Evolutionary conservation across 2,113 vertebrate genomes (phyloP).

Genomic region (Vidua macroura): DNA sequence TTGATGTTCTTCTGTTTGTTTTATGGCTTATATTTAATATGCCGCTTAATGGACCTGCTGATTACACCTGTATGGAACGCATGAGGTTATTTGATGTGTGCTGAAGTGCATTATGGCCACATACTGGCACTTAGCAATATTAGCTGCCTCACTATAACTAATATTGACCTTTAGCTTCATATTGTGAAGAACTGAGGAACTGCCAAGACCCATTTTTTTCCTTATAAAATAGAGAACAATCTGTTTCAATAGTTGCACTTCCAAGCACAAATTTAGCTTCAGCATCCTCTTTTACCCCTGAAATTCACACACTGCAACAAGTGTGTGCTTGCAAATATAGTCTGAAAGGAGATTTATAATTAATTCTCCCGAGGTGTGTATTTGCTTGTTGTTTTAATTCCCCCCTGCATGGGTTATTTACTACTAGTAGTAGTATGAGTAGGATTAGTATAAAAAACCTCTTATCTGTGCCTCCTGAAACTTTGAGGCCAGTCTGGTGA

Average conservation of each 20-base stretch:
- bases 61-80: not conserved
- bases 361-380: not conserved
- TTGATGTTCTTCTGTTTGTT: conserved; percentile 33
- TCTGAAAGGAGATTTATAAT: not conserved
- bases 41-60: conserved; percentile 2
- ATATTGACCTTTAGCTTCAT: conserved; percentile 4
- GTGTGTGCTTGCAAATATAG: not conserved
- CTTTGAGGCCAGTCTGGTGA: not conserved
- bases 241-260: not conserved
- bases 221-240: not conserved
- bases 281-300: not conserved
- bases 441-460: not conserved
- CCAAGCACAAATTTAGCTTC: not conserved
- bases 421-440: not conserved
- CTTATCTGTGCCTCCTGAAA: not conserved
- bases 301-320: not conserved
- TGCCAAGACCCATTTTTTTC: not conserved
- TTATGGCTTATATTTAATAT: conserved; percentile 37
- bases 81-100: conserved; percentile 4
- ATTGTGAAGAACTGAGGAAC: not conserved
- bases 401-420: fast-evolving
- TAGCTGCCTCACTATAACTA: not conserved
- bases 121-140: not conserved
- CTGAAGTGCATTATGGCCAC: not conserved
- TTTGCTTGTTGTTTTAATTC: not conserved